Conservation (phyloP, 2,113 vertebrate species). For the Osmerus eperlanus region DNA sequence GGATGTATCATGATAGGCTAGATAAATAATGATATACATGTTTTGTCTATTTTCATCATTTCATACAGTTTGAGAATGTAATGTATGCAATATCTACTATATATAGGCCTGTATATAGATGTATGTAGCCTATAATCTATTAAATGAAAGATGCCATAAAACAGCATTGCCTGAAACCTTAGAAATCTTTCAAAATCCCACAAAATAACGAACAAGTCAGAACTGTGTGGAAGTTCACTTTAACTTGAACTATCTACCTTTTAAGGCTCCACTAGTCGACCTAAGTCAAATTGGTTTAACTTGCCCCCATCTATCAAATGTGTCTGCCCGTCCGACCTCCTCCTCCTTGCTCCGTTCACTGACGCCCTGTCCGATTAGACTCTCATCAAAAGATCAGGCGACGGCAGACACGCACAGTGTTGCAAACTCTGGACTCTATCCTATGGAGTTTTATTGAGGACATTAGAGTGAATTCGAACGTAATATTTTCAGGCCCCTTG, state of each 20-base stretch:
- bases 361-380: constrained; percentile 47
- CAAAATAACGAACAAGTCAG: constrained; percentile 1
- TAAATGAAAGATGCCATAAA: neutral
- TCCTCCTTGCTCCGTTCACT: constrained; percentile 37
- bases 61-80: neutral
- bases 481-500: constrained; percentile 33
- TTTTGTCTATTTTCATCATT: too few species aligned
- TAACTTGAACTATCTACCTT: neutral
- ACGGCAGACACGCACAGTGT: constrained; percentile 46
- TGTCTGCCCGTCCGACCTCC: constrained; percentile 56
- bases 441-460: constrained; percentile 7
- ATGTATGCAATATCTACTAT: neutral
- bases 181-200: neutral
- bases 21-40: too few species aligned
- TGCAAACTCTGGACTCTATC: constrained; percentile 13
- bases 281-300: constrained; percentile 21
- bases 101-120: too few species aligned
- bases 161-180: neutral
- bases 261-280: neutral
- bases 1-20: too few species aligned
- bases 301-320: constrained; percentile 15
- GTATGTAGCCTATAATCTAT: too few species aligned
- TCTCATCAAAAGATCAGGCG: constrained; percentile 58
- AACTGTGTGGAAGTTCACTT: neutral
- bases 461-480: neutral